A percentile compares a stretch with the other conserved stretches of the same genome.
Evolutionary conservation across 2,797 vertebrate genomes (phyloP).

Genomic region (Artibeus lituratus): DNA sequence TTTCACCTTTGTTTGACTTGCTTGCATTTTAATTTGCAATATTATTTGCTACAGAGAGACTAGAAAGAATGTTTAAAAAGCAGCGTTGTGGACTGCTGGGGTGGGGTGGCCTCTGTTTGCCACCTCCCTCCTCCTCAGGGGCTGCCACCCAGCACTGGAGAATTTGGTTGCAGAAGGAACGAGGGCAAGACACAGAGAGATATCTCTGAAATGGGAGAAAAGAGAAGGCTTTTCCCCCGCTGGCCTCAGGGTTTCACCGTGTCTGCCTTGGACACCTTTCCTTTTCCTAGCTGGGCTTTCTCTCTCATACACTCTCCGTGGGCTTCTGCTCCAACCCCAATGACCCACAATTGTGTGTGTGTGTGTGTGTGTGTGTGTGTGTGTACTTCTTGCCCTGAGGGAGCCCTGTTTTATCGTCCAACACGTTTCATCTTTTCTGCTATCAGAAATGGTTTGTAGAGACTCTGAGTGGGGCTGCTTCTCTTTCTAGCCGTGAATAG

Average conservation of each 20-base stretch:
- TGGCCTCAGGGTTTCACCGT: background rate
- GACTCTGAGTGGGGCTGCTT: too few relatives aligned
- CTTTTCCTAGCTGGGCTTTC: background rate
- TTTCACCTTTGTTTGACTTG: background rate
- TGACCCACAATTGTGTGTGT: background rate
- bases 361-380: too few relatives aligned
- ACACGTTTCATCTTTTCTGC: too few relatives aligned
- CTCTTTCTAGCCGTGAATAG: background rate
- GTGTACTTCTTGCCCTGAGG: background rate
- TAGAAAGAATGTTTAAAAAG: too few relatives aligned
- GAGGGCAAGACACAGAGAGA: background rate
- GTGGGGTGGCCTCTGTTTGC: background rate
- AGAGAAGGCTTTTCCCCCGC: accelerated
- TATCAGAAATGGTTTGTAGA: background rate
- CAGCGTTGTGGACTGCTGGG: accelerated
- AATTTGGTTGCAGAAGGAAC: background rate
- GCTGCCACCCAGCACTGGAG: background rate
- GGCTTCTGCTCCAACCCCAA: background rate
- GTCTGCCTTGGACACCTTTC: background rate
- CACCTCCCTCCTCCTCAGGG: too few relatives aligned
- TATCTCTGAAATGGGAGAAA: background rate
- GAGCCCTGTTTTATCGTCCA: background rate
- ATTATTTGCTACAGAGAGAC: background rate
- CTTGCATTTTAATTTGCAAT: background rate
- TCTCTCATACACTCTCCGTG: background rate